phyloP scores from a whole-genome alignment of 2,888 invertebrate species.

The Dendrolimus houi region DNA sequence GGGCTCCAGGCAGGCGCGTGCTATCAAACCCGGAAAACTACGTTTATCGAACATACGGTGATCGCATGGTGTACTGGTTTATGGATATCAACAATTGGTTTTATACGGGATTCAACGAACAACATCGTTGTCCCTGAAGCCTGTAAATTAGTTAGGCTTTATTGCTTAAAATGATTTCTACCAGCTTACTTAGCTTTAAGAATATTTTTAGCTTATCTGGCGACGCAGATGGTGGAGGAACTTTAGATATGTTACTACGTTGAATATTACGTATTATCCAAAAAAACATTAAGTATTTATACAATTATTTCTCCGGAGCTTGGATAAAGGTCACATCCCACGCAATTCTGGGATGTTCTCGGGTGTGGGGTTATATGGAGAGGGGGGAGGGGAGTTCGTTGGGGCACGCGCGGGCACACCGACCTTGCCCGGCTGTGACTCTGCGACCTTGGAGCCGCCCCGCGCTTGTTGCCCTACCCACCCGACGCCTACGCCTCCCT shows the following conservation, averaged over 20 bases:
- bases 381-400: conserved; percentile 28
- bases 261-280: conserved; percentile 17
- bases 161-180: background rate
- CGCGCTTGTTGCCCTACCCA: conserved; percentile 18
- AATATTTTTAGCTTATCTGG: no score
- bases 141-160: background rate
- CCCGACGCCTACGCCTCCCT: conserved; percentile 15
- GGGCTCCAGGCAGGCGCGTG: conserved; percentile 16
- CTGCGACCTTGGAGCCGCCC: conserved; percentile 71
- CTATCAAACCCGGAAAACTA: conserved; percentile 21
- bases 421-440: conserved; percentile 77
- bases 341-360: conserved; percentile 62
- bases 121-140: background rate
- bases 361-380: conserved; percentile 46
- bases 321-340: conserved; percentile 74
- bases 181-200: no score
- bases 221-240: no score
- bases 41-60: conserved; percentile 5
- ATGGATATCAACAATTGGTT: background rate
- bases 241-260: no score
- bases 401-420: conserved; percentile 68
- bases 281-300: conserved; percentile 59
- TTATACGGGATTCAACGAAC: background rate
- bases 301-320: conserved; percentile 69
- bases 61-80: background rate